Evolutionary conservation across 2,113 vertebrate genomes (phyloP), one percentile per base, ranked within the genome.

Genomic region (Odocoileus hemionus): DNA sequence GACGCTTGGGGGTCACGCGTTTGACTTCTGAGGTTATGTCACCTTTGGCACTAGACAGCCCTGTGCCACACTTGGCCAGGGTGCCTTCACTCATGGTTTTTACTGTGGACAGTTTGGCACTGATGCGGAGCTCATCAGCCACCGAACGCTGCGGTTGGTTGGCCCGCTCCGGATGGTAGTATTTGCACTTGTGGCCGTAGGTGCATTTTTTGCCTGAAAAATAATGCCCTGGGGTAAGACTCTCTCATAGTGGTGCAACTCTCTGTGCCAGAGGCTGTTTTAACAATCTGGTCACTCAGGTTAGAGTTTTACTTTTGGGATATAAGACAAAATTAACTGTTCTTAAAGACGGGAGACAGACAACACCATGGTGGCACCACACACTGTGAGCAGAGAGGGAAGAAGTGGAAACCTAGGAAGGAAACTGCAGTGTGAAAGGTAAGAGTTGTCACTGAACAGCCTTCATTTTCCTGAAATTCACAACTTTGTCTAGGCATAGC

Each of bases 141-240:
- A 99, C 99, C 4, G 99, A 99, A 94, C 99, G 99, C 98, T 99
- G 99, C 25, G 99, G 99, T 98, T 99, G 99, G 98, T 99, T 99
- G 97, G 99, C 99, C 93, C 99, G 99, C 98, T 99, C 99, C 26
- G 99, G 99, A 97, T 99, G 99, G 98, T 99, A 99, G 99, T 99
- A 99, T 99, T 99, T 99, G 99, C 99, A 99, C 99, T 99, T 99
- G 98, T 99, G 99, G 98, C 99, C 99, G 95, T 99, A 99, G 88
- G 99, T 99, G 98, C 99, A 99, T 98, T 99, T 99, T 99, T 99
- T 99, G 97, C 99, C 99, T 99, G 98, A 97, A 98, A 98, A 98
- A 98, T 97, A 98, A 96, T 47, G 96, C 86, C 97, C 93, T 82
- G 57, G 58, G 50, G 86, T 98, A 97, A 98, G 97, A 97, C 61